Evolutionary conservation across 2,113 vertebrate species (phyloP).

Genomic region (Halcyon senegalensis): DNA sequence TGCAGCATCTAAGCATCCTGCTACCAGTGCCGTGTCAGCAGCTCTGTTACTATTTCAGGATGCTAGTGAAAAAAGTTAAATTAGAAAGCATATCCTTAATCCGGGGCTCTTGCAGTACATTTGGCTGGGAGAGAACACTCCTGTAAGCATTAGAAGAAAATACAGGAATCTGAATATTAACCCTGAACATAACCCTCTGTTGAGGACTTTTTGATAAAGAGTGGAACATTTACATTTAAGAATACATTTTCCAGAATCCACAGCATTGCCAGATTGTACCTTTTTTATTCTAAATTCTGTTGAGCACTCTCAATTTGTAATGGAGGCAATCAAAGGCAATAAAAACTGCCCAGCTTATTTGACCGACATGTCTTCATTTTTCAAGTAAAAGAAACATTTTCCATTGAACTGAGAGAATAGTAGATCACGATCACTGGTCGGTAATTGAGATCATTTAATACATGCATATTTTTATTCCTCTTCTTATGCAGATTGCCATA

Average conservation of each 20-base stretch:
- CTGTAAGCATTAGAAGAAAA: not conserved
- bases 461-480: not conserved
- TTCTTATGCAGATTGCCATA: not conserved
- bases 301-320: not conserved
- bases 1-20: not conserved
- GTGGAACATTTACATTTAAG: not conserved
- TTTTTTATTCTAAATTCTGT: not conserved
- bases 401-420: not conserved
- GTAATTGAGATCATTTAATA: not conserved
- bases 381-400: not conserved
- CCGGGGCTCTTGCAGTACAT: accelerated
- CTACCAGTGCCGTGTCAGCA: not conserved
- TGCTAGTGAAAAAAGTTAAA: not conserved
- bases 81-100: not conserved
- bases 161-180: not conserved
- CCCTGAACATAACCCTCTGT: not conserved
- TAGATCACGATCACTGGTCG: not conserved
- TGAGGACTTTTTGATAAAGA: not conserved
- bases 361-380: accelerated
- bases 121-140: not conserved
- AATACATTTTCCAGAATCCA: not conserved
- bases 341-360: not conserved
- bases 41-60: not conserved
- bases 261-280: no score
- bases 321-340: not conserved